Evolutionary conservation across 2,888 invertebrate species (phyloP), one percentile per base, ranked within the genome.

Genomic region (Orthosia cruda): DNA sequence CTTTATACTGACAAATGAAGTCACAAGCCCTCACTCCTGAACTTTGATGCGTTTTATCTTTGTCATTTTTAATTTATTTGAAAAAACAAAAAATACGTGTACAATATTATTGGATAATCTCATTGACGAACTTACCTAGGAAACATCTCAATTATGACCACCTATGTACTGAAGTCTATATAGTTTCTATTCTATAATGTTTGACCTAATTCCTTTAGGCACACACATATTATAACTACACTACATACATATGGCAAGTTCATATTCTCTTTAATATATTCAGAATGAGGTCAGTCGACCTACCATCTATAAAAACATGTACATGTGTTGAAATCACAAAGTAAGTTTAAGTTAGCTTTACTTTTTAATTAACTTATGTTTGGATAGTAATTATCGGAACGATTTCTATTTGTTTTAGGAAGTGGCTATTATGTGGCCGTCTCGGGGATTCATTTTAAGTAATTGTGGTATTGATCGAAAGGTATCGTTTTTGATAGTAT

Each of bases 341-440:
- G 70, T 66, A 62, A 82, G 59, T 71, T 58, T 23, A 69, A 57
- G 52, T 71, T 45, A 73, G 58, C 65, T 65, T 82, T 70, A 58
- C 74, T 70, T 76, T 84, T 69, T 64, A 78, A 81, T 85, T 78
- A 55, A 74, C 11, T 81, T 73, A n/a, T 70, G 68, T 78, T 85
- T 84, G 75, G 12, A 54, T 55, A 62, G 71, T 55, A 71, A 81
- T 77, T 84, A 76, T 62, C 74, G 63, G 45, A 26, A 26, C 57
- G 13, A 55, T 26, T 61, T 61, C 57, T 57, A 67, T 84, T 84
- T 73, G 71, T 81, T 87, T 71, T 74, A 15, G 55, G 40, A 76
- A 81, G 70, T 70, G 71, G 57, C 57, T 64, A 59, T 77, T 71
- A 71, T 23, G 63, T 49, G 54, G 54, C 49, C 47, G 57, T 26